These are phyloP conservation scores for Siniperca obscura DNA, from an alignment of 2,797 vertebrate genomes.

Conservation along the genomic window DNA sequence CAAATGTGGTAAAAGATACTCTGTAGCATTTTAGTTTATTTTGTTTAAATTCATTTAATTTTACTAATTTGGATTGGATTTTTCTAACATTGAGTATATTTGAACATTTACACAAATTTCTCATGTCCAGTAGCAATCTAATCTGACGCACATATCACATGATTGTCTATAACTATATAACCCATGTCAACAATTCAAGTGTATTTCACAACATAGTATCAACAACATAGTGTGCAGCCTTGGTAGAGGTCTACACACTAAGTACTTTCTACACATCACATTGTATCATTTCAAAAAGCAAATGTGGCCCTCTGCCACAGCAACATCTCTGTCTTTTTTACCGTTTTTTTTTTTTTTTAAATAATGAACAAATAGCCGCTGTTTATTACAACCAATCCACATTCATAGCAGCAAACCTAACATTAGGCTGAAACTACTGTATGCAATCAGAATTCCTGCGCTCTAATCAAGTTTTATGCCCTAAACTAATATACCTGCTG, in stretches of 20 bases:
- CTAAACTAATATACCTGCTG: not conserved
- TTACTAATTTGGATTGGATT: not conserved
- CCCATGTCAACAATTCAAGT: not conserved
- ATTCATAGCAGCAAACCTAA: slow-evolving; percentile 4
- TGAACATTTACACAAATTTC: not conserved
- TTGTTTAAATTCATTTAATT: not conserved
- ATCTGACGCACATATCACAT: not conserved
- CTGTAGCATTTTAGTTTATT: slow-evolving; percentile 17
- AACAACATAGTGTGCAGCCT: not conserved
- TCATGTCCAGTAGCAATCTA: not conserved
- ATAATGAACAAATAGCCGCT: not conserved
- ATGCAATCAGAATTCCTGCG: not conserved
- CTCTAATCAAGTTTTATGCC: slow-evolving; percentile 1
- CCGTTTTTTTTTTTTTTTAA: too few species aligned
- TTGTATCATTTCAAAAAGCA: not conserved
- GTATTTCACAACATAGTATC: too few species aligned
- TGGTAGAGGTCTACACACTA: too few species aligned
- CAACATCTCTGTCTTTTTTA: not conserved
- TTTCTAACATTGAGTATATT: not conserved
- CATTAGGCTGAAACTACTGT: not conserved
- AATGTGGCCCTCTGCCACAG: too few species aligned
- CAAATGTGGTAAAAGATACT: slow-evolving; percentile 17
- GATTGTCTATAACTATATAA: not conserved
- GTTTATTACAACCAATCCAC: not conserved
- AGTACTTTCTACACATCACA: not conserved